Base-by-base conservation (phyloP, 2,888 invertebrate genomes). In the Zygogramma bicolorata region DNA sequence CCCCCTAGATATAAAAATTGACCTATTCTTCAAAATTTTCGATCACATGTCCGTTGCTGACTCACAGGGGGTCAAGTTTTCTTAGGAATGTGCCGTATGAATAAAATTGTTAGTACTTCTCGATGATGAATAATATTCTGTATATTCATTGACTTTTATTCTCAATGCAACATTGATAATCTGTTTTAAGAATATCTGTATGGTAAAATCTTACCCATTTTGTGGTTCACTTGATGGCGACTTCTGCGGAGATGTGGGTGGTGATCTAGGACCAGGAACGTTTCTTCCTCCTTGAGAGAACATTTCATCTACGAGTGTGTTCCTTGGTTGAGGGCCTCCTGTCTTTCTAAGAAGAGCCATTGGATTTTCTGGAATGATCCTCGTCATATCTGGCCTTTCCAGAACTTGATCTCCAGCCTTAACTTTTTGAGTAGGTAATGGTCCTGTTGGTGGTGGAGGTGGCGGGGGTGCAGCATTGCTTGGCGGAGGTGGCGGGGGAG, bases 331-430 rank as follows among this genome's bases (percentile, higher is more conserved):
- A 0, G 93, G 92, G 70, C 92, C 92, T 73, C 92, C 90, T 2
- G 93, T 92, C 88, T 92, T 93, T 77, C 92, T 89, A 74, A 93
- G 85, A 87, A 91, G 88, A 27, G 92, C 91, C 85, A 93, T 93
- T 0, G 93, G 93, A 84, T 93, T 93, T 74, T 92, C 89, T 6
- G 93, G 93, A 61, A 93, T 93, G 58, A 87, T 87, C 65, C 85
- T 85, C 20, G 93, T 93, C 81, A 93, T 93, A 87, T 93, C 93
- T 18, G 93, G 93, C 72, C 93, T 88, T 85, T 91, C 88, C n/a
- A 85, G 87, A 85, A 86, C 88, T 84, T 77, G 90, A 62, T 74
- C 90, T 80, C 85, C 80, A 71, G 87, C 83, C 80, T 87, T 81
- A 85, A 89, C 83, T 87, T 90, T 84, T 86, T 87, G 78, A 79